phyloP scores from a whole-genome alignment of 2,113 vertebrate genomes.

The Onychorhynchus coronatus region DNA sequence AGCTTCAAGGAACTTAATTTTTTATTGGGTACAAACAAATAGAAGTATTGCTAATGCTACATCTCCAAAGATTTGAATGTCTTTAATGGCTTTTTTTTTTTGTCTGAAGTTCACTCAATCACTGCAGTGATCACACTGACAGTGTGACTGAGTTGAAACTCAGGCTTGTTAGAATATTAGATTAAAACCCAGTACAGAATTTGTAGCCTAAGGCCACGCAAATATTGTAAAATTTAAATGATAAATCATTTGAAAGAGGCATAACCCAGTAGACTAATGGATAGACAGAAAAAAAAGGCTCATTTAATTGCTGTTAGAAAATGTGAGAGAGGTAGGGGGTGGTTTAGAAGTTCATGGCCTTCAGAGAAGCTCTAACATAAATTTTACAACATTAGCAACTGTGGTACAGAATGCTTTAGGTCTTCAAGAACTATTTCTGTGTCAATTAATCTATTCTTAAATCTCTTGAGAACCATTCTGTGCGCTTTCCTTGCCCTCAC shows the following conservation, averaged over 20 bases:
- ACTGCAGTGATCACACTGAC: not conserved
- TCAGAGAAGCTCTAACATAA: not conserved
- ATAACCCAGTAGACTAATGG: not conserved
- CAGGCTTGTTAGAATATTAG: not conserved
- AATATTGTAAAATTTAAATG: constrained; percentile 13
- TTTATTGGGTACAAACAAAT: not conserved
- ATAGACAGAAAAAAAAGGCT: not conserved
- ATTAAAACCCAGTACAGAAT: constrained; percentile 10
- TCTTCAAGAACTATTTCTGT: not conserved
- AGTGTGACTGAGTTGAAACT: not conserved
- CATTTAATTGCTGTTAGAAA: constrained; percentile 35
- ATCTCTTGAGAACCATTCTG: not conserved
- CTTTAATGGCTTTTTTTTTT: not conserved
- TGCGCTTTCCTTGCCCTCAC: not conserved
- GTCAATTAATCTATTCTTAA: not conserved
- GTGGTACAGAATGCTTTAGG: not conserved
- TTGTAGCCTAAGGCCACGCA: not conserved
- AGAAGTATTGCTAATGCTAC: not conserved
- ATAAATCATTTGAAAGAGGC: constrained; percentile 1
- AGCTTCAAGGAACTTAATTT: not conserved
- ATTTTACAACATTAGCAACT: not conserved
- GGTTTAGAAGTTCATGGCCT: not conserved
- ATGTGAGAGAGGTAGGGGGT: not conserved
- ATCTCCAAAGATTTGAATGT: not conserved
- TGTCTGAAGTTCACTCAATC: not conserved